Evolutionary conservation across 2,113 vertebrate species (phyloP), one percentile per base, ranked within the genome.

Genomic region (Epinephelus moara): DNA sequence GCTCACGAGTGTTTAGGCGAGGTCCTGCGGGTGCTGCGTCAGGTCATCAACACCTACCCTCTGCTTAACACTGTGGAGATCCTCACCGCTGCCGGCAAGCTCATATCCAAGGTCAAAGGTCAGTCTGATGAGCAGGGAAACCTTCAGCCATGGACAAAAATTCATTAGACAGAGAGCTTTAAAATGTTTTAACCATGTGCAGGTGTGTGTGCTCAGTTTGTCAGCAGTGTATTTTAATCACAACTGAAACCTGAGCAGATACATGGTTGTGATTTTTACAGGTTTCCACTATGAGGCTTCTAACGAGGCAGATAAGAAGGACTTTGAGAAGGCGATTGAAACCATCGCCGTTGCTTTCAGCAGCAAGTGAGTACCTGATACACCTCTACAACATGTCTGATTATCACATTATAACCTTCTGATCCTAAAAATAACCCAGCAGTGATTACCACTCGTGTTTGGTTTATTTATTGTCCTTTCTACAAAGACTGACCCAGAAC

Each of bases 21-120:
- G 82, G 96, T 97, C 18, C 94, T 99, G 10, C 95, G 97, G 1
- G 90, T 98, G 67, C 94, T 99, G 86, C 96, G 96, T 3, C 98
- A 98, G 94, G 93, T 99, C 82, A 97, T 99, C 89, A 95, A 4
- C 94, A 97, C 95, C 11, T 98, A 98, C 91, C 98, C 97, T 0
- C 96, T 99, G 88, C 97, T 99, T 75, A 99, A 98, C 95, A 99
- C 98, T 0, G 92, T 99, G 94, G 98, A 99, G 94, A 98, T 96
- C 2, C 96, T 99, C 85, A 99, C 97, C 0, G 98, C 98, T 0
- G 97, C 98, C 0, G 98, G 98, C 17, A 98, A 96, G 30, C 97
- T 99, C 83, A 99, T 99, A 60, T 97, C 97, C 75, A 99, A 96
- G 91, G 96, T 99, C 93, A 99, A 99, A 97, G 97, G 98, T 99